Base-by-base conservation (phyloP, 1,140 invertebrate genomes). In the Globodera rostochiensis region DNA sequence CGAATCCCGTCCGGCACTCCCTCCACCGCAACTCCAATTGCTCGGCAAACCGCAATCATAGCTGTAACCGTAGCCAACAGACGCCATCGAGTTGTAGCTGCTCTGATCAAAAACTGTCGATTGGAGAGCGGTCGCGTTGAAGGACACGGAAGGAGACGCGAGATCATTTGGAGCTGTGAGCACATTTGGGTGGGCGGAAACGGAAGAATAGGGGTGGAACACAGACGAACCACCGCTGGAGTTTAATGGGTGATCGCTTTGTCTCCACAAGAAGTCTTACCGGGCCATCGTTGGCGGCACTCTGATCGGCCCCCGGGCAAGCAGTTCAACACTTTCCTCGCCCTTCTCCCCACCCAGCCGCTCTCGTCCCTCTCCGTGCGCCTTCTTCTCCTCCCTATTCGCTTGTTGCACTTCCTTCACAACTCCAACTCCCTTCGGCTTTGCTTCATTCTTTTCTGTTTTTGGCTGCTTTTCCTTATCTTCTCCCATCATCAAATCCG, bases 271-370 rank as follows among this genome's bases (percentile, higher is more conserved):
- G 46, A 21, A 71, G 2, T 9, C 64, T 46, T 70, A 78, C 77
- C 66, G 77, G 25, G 45, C 60, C 53, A 77, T 64, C 49, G 67
- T 70, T 47, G 84, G 80, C 21, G 85, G 73, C 71, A 80, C 77
- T 46, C 88, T 81, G 21, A 89, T 84, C 15, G 88, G 88, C 15
- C 88, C 88, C 45, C 88, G 86, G 11, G 89, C 87, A 6, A 90
- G 25, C 60, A 89, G 81, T 75, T 83, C 76, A 9, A 75, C 73
- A 0, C 71, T 77, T 25, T 83, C 53, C 45, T 80, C 76, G 11
- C 73, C 75, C 21, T 85, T 75, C 13, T 46, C 49, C 6, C n/a
- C 15, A 76, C 9, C 9, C 8, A 13, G 75, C 86, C 57, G 70
- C 57, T 36, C 73, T 74, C 49, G 83, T 73, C 45, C 83, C 81